phyloP scores from a whole-genome alignment of 2,888 invertebrate species.

The Leptinotarsa peninsularis region DNA sequence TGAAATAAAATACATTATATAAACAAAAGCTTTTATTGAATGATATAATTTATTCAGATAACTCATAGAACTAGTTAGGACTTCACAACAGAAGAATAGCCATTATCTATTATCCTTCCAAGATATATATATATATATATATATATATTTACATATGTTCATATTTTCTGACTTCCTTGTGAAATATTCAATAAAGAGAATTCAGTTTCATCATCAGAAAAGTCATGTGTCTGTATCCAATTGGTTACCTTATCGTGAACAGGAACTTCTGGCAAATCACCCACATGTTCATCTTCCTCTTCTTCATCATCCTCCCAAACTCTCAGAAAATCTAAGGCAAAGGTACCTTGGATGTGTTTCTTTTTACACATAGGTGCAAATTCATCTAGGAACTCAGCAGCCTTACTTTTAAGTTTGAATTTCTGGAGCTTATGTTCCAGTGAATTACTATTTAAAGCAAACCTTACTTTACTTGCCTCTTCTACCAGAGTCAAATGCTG shows the following conservation, averaged over 20 bases:
- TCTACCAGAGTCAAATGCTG: slow-evolving; percentile 45
- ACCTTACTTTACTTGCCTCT: slow-evolving; percentile 43
- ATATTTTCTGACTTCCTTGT: neutral
- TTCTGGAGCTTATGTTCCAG: slow-evolving; percentile 28
- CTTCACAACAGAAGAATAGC: no score
- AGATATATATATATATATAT: no score
- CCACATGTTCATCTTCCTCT: slow-evolving; percentile 37
- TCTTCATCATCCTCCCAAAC: slow-evolving; percentile 52
- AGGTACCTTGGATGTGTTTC: slow-evolving; percentile 44
- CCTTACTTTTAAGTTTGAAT: slow-evolving; percentile 30
- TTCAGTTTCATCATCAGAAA: slow-evolving; percentile 37
- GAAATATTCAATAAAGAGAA: neutral
- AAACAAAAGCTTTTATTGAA: neutral
- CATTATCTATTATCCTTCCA: no score
- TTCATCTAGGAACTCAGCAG: slow-evolving; percentile 41
- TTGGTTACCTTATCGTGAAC: slow-evolving; percentile 50
- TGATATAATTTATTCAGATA: no score
- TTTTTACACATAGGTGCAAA: slow-evolving; percentile 41
- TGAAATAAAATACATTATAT: neutral
- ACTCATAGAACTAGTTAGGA: neutral
- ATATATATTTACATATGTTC: neutral
- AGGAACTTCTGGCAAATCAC: slow-evolving; percentile 49
- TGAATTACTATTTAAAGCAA: slow-evolving; percentile 35
- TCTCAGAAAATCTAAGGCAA: slow-evolving; percentile 50
- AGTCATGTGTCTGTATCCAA: slow-evolving; percentile 51